phyloP scores from a whole-genome alignment of 2,888 invertebrate genomes.

The Dioctria rufipes region DNA sequence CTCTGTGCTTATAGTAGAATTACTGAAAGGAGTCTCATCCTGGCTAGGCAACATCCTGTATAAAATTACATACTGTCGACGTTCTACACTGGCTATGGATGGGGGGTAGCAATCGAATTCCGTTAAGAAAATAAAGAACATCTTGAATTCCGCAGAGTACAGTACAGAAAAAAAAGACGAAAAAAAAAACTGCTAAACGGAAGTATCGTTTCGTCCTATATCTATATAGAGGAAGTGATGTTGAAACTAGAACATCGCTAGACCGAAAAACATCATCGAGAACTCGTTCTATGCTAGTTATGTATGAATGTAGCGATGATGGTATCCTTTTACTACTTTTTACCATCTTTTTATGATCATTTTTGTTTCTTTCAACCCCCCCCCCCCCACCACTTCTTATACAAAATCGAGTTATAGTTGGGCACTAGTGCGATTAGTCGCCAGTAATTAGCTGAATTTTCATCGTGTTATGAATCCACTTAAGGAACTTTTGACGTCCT shows the following conservation, averaged over 20 bases:
- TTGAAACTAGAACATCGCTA: conserved; percentile 26
- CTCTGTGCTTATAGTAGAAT: not conserved
- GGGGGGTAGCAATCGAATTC: not conserved
- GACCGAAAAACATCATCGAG: not conserved
- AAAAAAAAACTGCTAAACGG: conserved; percentile 22
- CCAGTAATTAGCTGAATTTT: conserved; percentile 48
- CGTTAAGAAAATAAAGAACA: conserved; percentile 36
- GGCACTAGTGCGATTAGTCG: conserved; percentile 37
- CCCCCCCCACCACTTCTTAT: not conserved
- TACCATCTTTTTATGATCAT: not conserved
- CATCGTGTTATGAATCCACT: conserved; percentile 49
- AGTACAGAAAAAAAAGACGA: not conserved
- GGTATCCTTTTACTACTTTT: not conserved
- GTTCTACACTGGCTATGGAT: not conserved
- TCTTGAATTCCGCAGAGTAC: conserved; percentile 21
- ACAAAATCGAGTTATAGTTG: not conserved
- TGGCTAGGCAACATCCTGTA: conserved; percentile 16
- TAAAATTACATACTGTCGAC: conserved; percentile 43
- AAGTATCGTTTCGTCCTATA: conserved; percentile 30
- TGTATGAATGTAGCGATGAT: too few relatives aligned
- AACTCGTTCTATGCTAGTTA: not conserved
- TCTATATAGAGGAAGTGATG: conserved; percentile 17
- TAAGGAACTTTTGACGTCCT: conserved; percentile 51
- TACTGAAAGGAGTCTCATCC: conserved; percentile 2
- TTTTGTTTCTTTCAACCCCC: not conserved